Base-by-base conservation (phyloP, 1,140 invertebrate genomes). In the Cyphomyrmex costatus region DNA sequence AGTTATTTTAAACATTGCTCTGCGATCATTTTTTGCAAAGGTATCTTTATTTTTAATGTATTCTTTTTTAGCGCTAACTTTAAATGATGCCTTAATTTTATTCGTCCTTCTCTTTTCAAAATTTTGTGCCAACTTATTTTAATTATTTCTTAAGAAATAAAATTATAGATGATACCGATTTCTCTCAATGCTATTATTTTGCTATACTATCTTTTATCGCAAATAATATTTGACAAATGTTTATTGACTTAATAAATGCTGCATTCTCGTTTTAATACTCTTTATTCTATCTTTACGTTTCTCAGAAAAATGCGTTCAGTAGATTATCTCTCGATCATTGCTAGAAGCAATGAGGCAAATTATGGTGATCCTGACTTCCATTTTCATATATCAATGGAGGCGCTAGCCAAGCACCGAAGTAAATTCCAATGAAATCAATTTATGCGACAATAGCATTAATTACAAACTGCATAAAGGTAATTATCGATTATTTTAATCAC, bases 401-500 rank as follows among this genome's bases (percentile, higher is more conserved):
- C 46, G 30, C 63, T 68, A 56, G 24, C 51, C 79, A 71, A 82
- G 78, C 51, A 68, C 46, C 24, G 51, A 71, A 58, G 79, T 73
- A 73, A 10, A 21, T 73, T 30, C 51, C 60, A 60, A 82, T 82
- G 51, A 73, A 82, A 73, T 82, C 49, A 82, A 82, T 82, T 82
- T 82, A 82, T 58, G 24, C 51, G 66, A 56, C 79, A 82, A 82
- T 82, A 73, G 51, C 79, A 53, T 82, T 82, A 71, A 82, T 82
- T 82, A 71, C 4, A 24, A 51, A 56, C 51, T 70, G 79, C 66
- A 58, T 58, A 71, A 58, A 71, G 79, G 66, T 73, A 73, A 82
- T 82, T 82, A 82, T 82, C 66, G 79, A 73, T 60, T 82, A 58
- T 82, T 66, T 82, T 82, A 73, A 82, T 82, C 78, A 71, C 49